phyloP scores from a whole-genome alignment of 2,113 vertebrate genomes.

The Ictalurus furcatus region DNA sequence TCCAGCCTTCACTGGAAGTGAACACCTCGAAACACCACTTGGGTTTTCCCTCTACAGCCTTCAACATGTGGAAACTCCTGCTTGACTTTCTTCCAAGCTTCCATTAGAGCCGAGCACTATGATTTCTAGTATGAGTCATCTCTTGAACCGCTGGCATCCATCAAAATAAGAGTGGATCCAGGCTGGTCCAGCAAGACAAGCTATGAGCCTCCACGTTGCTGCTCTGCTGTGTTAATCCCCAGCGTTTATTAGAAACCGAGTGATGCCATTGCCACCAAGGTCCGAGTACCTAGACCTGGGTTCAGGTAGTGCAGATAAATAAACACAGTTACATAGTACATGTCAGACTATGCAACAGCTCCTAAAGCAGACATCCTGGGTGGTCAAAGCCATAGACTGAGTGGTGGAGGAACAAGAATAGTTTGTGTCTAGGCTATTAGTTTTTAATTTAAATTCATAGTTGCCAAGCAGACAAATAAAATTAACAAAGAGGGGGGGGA shows the following conservation, averaged over 20 bases:
- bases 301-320: background rate
- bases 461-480: too few species aligned
- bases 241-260: constrained; percentile 4
- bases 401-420: background rate
- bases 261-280: background rate
- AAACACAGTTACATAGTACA: background rate
- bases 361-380: background rate
- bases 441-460: background rate
- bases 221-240: background rate
- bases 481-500: too few species aligned
- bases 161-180: constrained; percentile 10
- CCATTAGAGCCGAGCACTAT: constrained; percentile 28
- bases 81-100: constrained; percentile 23
- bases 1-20: constrained; percentile 19
- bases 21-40: background rate
- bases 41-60: constrained; percentile 30
- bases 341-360: background rate
- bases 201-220: background rate
- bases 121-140: constrained; percentile 15
- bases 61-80: constrained; percentile 28
- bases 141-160: constrained; percentile 17
- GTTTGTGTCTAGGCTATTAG: background rate
- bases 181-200: background rate
- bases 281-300: too few species aligned
- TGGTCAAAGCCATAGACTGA: too few species aligned